Base-by-base conservation (phyloP, 2,113 vertebrate species). In the Ctenodactylus gundi region DNA sequence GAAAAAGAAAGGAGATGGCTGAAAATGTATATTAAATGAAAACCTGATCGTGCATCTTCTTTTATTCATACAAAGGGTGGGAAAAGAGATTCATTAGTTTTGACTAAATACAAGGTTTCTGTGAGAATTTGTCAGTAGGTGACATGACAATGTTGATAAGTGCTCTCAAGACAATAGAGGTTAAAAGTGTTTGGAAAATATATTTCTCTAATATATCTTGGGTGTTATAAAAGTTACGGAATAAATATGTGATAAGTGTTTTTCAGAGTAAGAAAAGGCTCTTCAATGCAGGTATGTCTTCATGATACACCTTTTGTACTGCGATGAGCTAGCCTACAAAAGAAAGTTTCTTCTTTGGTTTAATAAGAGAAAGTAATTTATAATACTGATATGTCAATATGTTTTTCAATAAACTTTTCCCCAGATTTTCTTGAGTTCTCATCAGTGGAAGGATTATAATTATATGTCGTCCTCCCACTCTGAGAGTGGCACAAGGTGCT, bases 361-460 rank as follows among this genome's bases (percentile, higher is more conserved):
- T 97, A 97, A 98, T 98, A 97, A 97, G 98, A 98, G 98, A 98
- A 98, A 97, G 97, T 97, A 97, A 98, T 98, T 98, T 98, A 96
- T 98, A 98, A 97, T 97, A 98, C 96, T 98, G 97, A 98, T 98
- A 98, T 97, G 98, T 98, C 98, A 98, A 98, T 98, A 98, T 98
- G 97, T 98, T 98, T 98, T 98, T 98, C 97, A 98, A 97, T 98
- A 98, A 98, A 98, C 97, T 98, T 98, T 98, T 93, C 97, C 97
- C 94, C 77, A 94, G 97, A 90, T 97, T 97, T 62, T 97, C 84
- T 7, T 51, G 95, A 98, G 97, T 97, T 98, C 97, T 97, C 86
- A 58, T 98, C 97, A 97, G 94, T 97, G 93, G 98, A 97, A 98
- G 98, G 98, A 98, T 98, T 98, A 97, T 98, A 98, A 98, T 98